Conservation (phyloP, 2,797 vertebrate species). For the Rhincodon typus region DNA sequence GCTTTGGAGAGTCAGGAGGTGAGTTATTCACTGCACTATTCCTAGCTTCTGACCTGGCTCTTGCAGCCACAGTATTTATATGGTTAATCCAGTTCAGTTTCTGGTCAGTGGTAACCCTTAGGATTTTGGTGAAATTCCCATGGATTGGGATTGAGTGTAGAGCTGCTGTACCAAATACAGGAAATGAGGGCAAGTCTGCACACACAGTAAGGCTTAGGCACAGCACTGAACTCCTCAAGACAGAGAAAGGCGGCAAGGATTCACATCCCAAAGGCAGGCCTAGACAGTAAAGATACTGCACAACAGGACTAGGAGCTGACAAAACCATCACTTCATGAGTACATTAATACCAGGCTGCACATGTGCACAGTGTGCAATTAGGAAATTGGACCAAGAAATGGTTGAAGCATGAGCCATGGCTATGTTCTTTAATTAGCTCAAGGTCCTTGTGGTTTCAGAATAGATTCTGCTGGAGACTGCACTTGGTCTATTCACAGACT, state of each 20-base stretch:
- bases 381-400: background rate
- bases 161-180: background rate
- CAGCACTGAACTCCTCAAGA: background rate
- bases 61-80: too few species aligned
- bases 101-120: too few species aligned
- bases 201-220: background rate
- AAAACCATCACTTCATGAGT: background rate
- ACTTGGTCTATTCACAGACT: background rate
- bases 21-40: too few species aligned
- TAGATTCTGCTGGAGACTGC: background rate
- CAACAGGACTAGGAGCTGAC: background rate
- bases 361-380: background rate
- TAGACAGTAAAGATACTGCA: background rate
- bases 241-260: background rate
- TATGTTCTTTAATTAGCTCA: constrained; percentile 6
- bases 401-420: background rate
- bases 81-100: too few species aligned
- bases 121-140: background rate
- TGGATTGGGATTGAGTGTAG: background rate
- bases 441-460: constrained; percentile 3
- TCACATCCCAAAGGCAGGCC: background rate
- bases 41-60: too few species aligned
- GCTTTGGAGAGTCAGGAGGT: too few species aligned
- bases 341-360: background rate
- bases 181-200: background rate